phyloP scores from a whole-genome alignment of 2,797 vertebrate genomes.

The Hippoglossus hippoglossus region DNA sequence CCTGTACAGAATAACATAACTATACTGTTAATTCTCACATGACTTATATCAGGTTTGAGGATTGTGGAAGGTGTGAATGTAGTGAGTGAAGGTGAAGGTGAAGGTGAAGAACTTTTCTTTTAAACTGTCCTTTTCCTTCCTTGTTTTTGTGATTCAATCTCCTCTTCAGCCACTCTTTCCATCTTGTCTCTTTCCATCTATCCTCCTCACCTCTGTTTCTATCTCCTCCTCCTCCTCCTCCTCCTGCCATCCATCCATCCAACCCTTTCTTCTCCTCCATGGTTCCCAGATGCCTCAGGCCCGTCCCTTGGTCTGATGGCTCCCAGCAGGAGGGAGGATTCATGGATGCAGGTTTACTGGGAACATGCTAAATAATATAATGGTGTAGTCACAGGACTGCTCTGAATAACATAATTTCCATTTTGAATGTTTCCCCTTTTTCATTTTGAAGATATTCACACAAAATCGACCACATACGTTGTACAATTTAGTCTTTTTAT shows the following conservation, averaged over 20 bases:
- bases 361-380: constrained; percentile 50
- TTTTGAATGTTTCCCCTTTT: too few species aligned
- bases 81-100: background rate
- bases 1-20: background rate
- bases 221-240: background rate
- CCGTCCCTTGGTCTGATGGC: constrained; percentile 89
- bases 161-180: background rate
- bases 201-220: background rate
- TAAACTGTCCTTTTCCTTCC: background rate
- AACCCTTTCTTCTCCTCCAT: constrained; percentile 39
- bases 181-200: background rate
- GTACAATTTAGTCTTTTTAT: too few species aligned
- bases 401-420: constrained; percentile 22
- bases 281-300: constrained; percentile 79
- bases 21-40: constrained; percentile 8
- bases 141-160: constrained; percentile 1
- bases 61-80: background rate
- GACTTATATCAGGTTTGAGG: constrained; percentile 8
- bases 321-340: constrained; percentile 72
- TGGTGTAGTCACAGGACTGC: constrained; percentile 36
- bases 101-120: background rate
- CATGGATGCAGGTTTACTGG: constrained; percentile 58
- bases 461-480: too few species aligned
- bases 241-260: constrained; percentile 18
- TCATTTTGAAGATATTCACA: too few species aligned